Evolutionary conservation across 1,140 invertebrate species (phyloP).

Genomic region (Anoplophora glabripennis): DNA sequence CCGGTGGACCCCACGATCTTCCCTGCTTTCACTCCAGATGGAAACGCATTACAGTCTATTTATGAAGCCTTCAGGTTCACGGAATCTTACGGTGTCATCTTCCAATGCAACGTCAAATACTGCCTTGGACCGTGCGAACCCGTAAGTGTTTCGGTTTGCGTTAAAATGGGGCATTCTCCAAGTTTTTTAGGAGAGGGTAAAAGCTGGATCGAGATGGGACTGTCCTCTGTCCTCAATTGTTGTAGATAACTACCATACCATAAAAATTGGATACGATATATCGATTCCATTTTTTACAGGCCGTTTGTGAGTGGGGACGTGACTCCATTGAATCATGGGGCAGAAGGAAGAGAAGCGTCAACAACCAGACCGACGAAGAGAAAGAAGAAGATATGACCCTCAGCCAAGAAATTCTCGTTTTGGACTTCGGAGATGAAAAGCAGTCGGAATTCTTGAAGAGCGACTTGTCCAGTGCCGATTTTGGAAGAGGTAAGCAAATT

Average conservation of each 20-base stretch:
- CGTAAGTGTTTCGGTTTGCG: constrained; percentile 55
- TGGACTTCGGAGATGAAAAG: constrained; percentile 88
- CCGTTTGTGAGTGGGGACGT: constrained; percentile 83
- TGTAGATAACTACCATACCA: too few relatives aligned
- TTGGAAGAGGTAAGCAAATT: constrained; percentile 59
- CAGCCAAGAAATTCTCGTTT: constrained; percentile 87
- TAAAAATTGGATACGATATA: too few relatives aligned
- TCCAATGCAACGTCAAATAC: constrained; percentile 96
- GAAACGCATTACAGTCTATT: constrained; percentile 82
- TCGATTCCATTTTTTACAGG: constrained; percentile 53
- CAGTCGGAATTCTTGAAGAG: constrained; percentile 75
- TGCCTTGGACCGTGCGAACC: constrained; percentile 92
- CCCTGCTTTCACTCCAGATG: constrained; percentile 84
- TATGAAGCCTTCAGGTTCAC: constrained; percentile 96
- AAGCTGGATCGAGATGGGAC: too few relatives aligned
- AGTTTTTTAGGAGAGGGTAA: too few relatives aligned
- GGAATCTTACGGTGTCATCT: constrained; percentile 94
- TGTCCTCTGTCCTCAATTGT: too few relatives aligned
- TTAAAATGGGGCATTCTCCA: too few relatives aligned
- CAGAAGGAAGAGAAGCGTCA: constrained; percentile 75
- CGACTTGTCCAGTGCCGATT: constrained; percentile 71
- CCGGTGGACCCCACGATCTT: constrained; percentile 91
- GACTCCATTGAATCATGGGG: constrained; percentile 88
- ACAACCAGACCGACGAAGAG: constrained; percentile 54
- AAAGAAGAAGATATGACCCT: constrained; percentile 88